Percentiles rank a stretch among this genome's conserved stretches.
Evolutionary conservation across 2,888 invertebrate genomes (phyloP).

Genomic region (Napeogenes inachia): DNA sequence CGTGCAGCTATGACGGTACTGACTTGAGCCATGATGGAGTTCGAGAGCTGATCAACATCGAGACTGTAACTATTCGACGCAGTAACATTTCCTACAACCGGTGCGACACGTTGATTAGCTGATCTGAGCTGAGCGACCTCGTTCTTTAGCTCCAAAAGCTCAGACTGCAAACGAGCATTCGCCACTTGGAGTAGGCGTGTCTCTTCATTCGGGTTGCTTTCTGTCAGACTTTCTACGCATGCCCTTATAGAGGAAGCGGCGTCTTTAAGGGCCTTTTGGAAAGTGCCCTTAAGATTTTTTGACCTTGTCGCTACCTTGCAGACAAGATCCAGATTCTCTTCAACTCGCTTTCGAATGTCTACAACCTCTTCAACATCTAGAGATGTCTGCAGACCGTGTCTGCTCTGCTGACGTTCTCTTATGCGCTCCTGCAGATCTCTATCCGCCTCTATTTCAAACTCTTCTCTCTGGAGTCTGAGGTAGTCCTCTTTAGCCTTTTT

Average conservation of each 20-base stretch:
- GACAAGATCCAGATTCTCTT: not conserved
- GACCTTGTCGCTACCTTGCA: not conserved
- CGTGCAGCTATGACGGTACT: no score
- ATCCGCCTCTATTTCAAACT: not conserved
- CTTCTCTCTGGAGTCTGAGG: not conserved
- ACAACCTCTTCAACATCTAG: not conserved
- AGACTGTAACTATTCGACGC: no score
- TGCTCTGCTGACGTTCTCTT: no score
- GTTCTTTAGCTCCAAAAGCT: not conserved
- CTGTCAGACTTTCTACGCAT: not conserved
- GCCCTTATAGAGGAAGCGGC: not conserved
- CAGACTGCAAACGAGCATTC: not conserved
- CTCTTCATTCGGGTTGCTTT: not conserved
- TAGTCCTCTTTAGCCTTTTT: not conserved
- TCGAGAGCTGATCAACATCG: no score
- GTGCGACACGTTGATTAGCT: no score
- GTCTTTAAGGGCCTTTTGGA: not conserved
- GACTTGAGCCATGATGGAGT: no score
- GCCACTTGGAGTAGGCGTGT: not conserved
- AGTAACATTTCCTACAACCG: no score
- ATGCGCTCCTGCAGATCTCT: not conserved
- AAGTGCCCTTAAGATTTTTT: conserved; percentile 4
- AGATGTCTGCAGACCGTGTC: no score
- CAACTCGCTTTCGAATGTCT: not conserved
- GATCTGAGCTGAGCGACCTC: not conserved